Conservation (phyloP, 37 sponge, comb jelly and placozoan species). For the Bolinopsis microptera region DNA sequence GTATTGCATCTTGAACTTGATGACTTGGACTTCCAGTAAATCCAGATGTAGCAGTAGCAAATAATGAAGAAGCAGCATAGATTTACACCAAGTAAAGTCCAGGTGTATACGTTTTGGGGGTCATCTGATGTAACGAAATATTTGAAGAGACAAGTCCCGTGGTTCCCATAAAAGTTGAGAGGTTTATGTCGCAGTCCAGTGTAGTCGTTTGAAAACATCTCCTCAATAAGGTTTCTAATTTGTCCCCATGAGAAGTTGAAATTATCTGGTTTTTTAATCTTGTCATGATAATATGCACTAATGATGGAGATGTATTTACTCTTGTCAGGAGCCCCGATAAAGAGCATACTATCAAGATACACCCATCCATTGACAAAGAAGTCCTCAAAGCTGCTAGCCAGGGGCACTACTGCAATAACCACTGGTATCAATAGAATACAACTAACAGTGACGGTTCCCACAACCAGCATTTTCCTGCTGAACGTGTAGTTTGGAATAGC, state of each 20-base stretch:
- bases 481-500: not conserved
- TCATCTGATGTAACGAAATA: not conserved
- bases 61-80: not conserved
- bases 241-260: not conserved
- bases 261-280: not conserved
- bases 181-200: not conserved
- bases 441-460: not conserved
- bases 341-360: not conserved
- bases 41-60: not conserved
- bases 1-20: not conserved
- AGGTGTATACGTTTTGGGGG: not conserved
- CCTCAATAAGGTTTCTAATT: not conserved
- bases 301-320: not conserved
- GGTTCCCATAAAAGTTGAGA: not conserved
- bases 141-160: slow-evolving; percentile 6
- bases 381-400: not conserved
- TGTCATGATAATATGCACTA: not conserved
- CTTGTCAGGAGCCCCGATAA: not conserved
- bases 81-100: not conserved
- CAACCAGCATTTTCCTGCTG: not conserved
- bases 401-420: not conserved
- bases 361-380: not conserved
- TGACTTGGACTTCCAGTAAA: not conserved
- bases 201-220: slow-evolving; percentile 20
- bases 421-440: not conserved